Evolutionary conservation across 2,113 vertebrate genomes (phyloP).

Genomic region (Catagonus wagneri): DNA sequence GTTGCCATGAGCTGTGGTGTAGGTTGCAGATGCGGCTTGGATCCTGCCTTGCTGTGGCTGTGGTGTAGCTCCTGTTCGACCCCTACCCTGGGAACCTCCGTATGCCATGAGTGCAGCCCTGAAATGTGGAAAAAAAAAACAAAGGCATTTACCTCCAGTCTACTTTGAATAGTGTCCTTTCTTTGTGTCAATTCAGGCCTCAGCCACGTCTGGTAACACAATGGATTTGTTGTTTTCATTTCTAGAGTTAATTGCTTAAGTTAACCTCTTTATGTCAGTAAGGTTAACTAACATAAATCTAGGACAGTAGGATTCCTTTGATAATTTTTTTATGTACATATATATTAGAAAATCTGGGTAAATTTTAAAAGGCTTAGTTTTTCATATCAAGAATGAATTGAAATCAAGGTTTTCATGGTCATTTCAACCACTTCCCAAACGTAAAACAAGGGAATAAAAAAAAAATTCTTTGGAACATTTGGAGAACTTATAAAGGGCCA

Average conservation of each 20-base stretch:
- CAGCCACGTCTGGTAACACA: neutral
- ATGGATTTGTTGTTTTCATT: neutral
- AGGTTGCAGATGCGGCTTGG: no score
- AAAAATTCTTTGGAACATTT: neutral
- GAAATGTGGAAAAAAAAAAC: no score
- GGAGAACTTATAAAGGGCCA: neutral
- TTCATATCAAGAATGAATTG: neutral
- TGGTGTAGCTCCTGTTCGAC: no score
- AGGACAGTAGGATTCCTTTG: neutral
- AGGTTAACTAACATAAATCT: neutral
- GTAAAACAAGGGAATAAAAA: neutral
- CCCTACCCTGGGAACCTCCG: no score
- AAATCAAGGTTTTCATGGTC: neutral
- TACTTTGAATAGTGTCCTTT: neutral
- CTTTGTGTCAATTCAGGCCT: neutral
- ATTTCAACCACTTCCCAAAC: conserved; percentile 15
- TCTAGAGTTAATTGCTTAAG: conserved; percentile 1
- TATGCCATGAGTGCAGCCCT: no score
- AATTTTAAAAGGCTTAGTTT: neutral
- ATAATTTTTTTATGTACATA: neutral
- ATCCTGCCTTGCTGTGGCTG: no score
- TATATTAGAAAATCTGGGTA: neutral
- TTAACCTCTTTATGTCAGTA: neutral
- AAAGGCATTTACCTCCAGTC: neutral
- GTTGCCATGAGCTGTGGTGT: no score